Percentiles rank a stretch among this genome's conserved stretches.
phyloP scores from a whole-genome alignment of 2,113 vertebrate species.

The Nannobrachium achirus region DNA sequence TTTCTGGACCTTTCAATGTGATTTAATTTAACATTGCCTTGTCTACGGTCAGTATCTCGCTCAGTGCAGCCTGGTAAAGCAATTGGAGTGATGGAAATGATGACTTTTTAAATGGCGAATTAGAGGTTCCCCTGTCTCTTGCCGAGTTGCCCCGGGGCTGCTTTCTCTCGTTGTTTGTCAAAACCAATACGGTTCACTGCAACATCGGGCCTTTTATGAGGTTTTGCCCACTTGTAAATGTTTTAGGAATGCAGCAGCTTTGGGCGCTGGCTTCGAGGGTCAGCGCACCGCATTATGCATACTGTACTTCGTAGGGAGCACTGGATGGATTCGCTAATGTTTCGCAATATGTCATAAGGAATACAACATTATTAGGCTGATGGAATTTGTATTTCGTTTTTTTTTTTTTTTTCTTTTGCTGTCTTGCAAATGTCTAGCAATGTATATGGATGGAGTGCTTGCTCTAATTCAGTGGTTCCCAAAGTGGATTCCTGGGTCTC shows the following conservation, averaged over 20 bases:
- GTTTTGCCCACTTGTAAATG: background rate
- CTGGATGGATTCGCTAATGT: constrained; percentile 19
- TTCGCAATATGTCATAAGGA: constrained; percentile 29
- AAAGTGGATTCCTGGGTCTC: too few species aligned
- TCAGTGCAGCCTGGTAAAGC: too few species aligned
- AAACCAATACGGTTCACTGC: background rate
- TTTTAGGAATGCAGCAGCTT: background rate
- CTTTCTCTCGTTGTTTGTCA: too few species aligned
- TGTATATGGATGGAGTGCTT: constrained; percentile 12
- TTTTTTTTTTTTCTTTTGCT: too few species aligned
- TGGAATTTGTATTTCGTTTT: background rate
- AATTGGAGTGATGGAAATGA: too few species aligned
- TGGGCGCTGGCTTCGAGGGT: background rate
- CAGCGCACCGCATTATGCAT: too few species aligned
- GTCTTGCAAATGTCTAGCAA: background rate
- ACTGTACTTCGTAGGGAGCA: background rate
- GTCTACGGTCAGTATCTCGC: too few species aligned
- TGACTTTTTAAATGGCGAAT: too few species aligned
- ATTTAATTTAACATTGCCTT: too few species aligned
- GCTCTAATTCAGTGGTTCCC: constrained; percentile 32
- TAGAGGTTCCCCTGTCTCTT: too few species aligned
- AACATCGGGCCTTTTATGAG: background rate
- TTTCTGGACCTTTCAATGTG: too few species aligned
- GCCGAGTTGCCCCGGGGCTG: too few species aligned
- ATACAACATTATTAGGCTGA: background rate